Evolutionary conservation across 2,888 invertebrate genomes (phyloP).

Genomic region (Bhutanitis thaidina): DNA sequence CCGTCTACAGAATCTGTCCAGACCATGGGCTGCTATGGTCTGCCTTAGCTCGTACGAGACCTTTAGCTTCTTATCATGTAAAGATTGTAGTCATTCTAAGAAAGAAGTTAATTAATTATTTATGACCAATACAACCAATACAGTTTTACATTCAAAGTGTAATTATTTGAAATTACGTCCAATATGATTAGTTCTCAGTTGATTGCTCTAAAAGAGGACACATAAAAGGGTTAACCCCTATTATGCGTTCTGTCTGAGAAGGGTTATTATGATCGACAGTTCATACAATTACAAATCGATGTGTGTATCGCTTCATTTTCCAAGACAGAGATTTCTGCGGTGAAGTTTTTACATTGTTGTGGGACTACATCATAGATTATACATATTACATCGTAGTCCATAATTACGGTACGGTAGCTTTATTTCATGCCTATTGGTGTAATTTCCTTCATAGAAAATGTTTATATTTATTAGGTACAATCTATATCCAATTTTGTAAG

Average conservation of each 20-base stretch:
- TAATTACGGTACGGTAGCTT: constrained; percentile 20
- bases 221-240: not conserved
- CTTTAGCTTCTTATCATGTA: too few relatives aligned
- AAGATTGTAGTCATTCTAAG: too few relatives aligned
- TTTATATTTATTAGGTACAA: constrained; percentile 27
- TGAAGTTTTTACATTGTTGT: constrained; percentile 20
- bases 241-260: too few relatives aligned
- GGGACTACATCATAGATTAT: constrained; percentile 10
- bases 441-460: constrained; percentile 21
- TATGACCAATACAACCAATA: not conserved
- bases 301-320: not conserved
- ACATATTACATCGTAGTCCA: constrained; percentile 6
- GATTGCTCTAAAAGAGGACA: not conserved
- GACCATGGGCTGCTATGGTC: too few relatives aligned
- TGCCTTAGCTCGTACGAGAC: too few relatives aligned
- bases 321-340: not conserved
- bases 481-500: constrained; percentile 5
- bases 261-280: not conserved
- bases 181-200: not conserved
- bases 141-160: too few relatives aligned
- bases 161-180: not conserved
- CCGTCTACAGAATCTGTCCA: too few relatives aligned
- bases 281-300: not conserved
- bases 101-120: not conserved
- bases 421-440: constrained; percentile 17